Evolutionary conservation across 2,797 vertebrate species (phyloP).

Genomic region (Amblyopsis hoosieri): DNA sequence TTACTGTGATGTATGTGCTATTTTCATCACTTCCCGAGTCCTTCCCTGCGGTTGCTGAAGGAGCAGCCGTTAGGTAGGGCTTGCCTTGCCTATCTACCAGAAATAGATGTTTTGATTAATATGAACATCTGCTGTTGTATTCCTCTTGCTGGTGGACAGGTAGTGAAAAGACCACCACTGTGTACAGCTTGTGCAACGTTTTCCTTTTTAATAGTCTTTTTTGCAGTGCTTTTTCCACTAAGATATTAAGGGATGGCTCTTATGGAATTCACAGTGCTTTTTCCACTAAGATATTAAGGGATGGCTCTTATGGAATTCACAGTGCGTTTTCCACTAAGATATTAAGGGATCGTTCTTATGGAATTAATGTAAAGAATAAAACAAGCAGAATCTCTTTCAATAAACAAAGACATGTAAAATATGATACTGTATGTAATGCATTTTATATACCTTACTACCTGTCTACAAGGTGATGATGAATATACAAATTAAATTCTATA

Average conservation of each 20-base stretch:
- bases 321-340: conserved; percentile 36
- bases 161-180: too few species aligned
- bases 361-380: conserved; percentile 17
- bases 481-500: too few species aligned
- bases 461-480: too few species aligned
- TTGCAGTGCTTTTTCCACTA: conserved; percentile 32
- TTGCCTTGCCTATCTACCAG: too few species aligned
- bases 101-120: too few species aligned
- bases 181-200: too few species aligned
- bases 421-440: too few species aligned
- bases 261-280: conserved; percentile 17
- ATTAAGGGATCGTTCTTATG: conserved; percentile 16
- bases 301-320: too few species aligned
- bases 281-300: conserved; percentile 31
- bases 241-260: conserved; percentile 19
- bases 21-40: conserved; percentile 8
- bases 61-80: neutral
- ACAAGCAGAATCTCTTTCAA: conserved; percentile 10
- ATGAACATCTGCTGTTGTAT: too few species aligned
- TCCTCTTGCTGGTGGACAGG: too few species aligned
- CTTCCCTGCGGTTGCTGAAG: conserved; percentile 9
- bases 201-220: conserved; percentile 33
- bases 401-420: neutral
- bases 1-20: conserved; percentile 1
- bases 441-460: too few species aligned